Percentiles rank a stretch among this genome's conserved stretches.
phyloP scores from a whole-genome alignment of 2,888 invertebrate genomes.

The Deroplatys truncata region DNA sequence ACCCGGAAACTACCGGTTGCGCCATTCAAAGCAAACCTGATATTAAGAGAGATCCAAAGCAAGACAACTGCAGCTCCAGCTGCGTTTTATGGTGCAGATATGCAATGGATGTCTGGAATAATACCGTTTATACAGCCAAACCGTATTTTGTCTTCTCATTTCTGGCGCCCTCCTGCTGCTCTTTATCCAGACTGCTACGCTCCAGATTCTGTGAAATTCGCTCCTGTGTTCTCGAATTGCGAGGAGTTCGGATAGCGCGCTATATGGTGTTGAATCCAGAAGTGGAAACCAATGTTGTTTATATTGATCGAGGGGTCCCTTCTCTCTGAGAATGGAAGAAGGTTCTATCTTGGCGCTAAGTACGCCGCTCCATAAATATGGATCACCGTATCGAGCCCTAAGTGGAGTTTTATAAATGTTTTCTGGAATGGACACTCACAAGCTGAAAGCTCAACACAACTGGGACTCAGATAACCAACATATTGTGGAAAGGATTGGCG shows the following conservation, averaged over 20 bases:
- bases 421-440: not conserved
- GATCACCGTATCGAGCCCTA: not conserved
- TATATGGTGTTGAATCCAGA: constrained; percentile 11
- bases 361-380: not conserved
- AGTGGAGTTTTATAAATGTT: not conserved
- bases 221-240: not conserved
- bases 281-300: constrained; percentile 17
- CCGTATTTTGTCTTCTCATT: not conserved
- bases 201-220: not conserved
- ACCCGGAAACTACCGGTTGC: no score
- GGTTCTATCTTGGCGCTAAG: not conserved
- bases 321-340: not conserved
- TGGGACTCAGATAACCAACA: not conserved
- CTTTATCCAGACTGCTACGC: not conserved
- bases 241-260: not conserved
- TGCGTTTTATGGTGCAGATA: no score
- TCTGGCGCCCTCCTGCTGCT: not conserved
- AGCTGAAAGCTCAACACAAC: not conserved
- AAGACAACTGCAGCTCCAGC: no score
- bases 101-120: not conserved
- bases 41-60: no score
- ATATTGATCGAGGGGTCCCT: not conserved
- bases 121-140: not conserved
- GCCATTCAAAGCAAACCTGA: no score
- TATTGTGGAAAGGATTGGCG: not conserved